Evolutionary conservation across 2,113 vertebrate species (phyloP).

Genomic region (Oryzias javanicus): DNA sequence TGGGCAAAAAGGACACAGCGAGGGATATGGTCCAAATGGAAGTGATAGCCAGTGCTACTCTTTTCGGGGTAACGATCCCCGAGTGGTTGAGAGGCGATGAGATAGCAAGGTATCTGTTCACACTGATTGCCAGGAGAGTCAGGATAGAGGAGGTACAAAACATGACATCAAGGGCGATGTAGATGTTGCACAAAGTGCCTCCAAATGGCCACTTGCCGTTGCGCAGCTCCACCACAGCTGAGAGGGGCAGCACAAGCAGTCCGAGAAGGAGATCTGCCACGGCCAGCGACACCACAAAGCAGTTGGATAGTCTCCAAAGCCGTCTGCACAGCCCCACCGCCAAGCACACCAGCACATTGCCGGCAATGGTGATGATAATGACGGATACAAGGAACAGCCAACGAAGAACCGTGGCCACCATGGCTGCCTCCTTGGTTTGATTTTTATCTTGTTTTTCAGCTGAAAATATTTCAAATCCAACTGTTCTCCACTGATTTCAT

Average conservation of each 20-base stretch:
- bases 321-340: constrained; percentile 83
- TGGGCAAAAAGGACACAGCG: constrained; percentile 86
- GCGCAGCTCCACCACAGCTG: constrained; percentile 82
- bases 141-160: constrained; percentile 92
- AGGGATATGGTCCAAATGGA: constrained; percentile 86
- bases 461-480: constrained; percentile 7
- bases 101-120: constrained; percentile 90
- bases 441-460: constrained; percentile 1
- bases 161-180: constrained; percentile 88
- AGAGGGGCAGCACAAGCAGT: constrained; percentile 89
- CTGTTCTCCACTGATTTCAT: background rate
- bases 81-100: constrained; percentile 85
- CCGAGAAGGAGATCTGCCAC: constrained; percentile 89
- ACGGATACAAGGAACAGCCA: constrained; percentile 76
- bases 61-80: constrained; percentile 77
- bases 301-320: constrained; percentile 86
- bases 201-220: constrained; percentile 80
- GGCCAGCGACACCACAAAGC: constrained; percentile 90
- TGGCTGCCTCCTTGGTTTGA: constrained; percentile 32
- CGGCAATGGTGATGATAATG: constrained; percentile 82
- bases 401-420: constrained; percentile 66
- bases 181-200: constrained; percentile 85
- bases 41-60: constrained; percentile 78
- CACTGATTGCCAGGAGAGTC: constrained; percentile 90
- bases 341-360: constrained; percentile 90